A percentile compares a stretch with the other conserved stretches of the same genome.
Conservation (phyloP, 2,113 vertebrate species). For the Phalacrocorax pelagicus region DNA sequence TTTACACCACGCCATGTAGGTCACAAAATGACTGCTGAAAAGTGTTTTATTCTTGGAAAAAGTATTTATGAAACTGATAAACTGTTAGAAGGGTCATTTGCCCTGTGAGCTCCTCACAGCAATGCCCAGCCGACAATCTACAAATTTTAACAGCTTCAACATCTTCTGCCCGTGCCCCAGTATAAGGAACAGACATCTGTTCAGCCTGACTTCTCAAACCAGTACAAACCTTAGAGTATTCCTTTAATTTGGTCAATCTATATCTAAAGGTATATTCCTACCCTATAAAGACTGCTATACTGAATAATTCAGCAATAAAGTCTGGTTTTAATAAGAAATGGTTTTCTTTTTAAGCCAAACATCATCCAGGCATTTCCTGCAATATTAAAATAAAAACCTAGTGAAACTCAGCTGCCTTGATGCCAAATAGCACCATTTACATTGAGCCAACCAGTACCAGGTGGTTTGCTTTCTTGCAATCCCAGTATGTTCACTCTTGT, state of each 20-base stretch:
- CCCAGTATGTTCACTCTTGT: not conserved
- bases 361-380: not conserved
- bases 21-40: not conserved
- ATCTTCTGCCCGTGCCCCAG: not conserved
- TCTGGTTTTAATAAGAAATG: constrained; percentile 10
- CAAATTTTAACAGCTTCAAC: not conserved
- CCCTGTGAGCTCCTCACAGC: no score
- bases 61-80: not conserved
- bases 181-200: not conserved
- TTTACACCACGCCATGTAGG: not conserved
- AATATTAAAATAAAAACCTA: not conserved
- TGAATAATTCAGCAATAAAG: constrained; percentile 49
- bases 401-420: not conserved
- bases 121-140: not conserved
- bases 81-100: not conserved
- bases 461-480: not conserved
- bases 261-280: constrained; percentile 30
- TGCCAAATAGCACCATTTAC: not conserved
- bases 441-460: not conserved
- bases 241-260: not conserved
- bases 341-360: constrained; percentile 26
- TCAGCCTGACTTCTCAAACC: not conserved
- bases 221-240: not conserved
- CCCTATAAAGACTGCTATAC: not conserved
- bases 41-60: not conserved